Conservation (phyloP, 2,888 invertebrate species). For the Apamea anceps region DNA sequence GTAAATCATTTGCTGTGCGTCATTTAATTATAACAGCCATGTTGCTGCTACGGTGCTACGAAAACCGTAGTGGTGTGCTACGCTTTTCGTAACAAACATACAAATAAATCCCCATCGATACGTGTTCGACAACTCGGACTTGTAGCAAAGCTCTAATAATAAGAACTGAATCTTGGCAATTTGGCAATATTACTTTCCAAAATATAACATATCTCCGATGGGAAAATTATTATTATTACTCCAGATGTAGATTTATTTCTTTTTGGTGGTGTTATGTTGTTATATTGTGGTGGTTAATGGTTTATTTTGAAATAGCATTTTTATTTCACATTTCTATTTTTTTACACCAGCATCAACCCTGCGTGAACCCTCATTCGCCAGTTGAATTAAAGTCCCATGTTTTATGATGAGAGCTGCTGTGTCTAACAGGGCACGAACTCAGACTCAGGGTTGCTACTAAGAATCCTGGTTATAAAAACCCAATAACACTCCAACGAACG, state of each 20-base stretch:
- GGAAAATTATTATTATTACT: background rate
- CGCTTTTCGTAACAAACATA: slow-evolving; percentile 16
- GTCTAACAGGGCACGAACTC: background rate
- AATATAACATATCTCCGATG: background rate
- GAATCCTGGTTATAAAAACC: no score
- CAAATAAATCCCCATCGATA: slow-evolving; percentile 10
- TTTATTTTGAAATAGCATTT: background rate
- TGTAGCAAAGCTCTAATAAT: slow-evolving; percentile 36
- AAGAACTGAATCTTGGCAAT: background rate
- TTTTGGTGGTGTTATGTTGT: no score
- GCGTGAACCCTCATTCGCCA: background rate
- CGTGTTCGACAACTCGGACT: slow-evolving; percentile 18
- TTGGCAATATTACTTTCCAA: background rate
- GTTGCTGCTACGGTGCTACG: slow-evolving; percentile 6
- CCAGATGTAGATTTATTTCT: background rate
- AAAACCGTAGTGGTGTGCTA: slow-evolving; percentile 12
- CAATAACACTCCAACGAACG: background rate
- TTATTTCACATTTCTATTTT: background rate
- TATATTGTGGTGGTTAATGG: no score
- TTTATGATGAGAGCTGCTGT: background rate
- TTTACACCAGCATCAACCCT: background rate
- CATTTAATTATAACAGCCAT: background rate
- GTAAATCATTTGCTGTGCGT: background rate
- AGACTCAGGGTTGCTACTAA: background rate
- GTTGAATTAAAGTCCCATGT: background rate